These are phyloP conservation scores for Saccostrea cuccullata DNA, from an alignment of 1,140 invertebrate species.

Conservation along the genomic window DNA sequence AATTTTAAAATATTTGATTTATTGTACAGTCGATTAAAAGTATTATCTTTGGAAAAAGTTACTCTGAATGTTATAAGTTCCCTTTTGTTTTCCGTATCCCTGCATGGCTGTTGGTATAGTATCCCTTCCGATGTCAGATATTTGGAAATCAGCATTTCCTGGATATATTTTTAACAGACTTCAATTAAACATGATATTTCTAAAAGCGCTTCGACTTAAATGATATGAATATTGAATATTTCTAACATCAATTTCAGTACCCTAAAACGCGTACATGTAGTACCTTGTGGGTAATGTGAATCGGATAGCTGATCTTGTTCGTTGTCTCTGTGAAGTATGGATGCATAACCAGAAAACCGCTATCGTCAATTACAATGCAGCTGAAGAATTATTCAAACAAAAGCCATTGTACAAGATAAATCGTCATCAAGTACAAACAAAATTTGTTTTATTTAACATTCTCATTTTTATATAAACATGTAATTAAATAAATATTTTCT, in stretches of 20 bases:
- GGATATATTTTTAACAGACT: too few relatives aligned
- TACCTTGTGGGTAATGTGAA: constrained; percentile 49
- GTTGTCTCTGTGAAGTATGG: constrained; percentile 46
- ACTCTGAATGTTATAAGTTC: constrained; percentile 50
- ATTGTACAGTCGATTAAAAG: neutral
- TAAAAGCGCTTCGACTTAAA: too few relatives aligned
- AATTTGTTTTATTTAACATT: too few relatives aligned
- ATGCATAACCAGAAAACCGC: constrained; percentile 56
- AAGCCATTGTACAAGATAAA: neutral
- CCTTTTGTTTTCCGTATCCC: constrained; percentile 44
- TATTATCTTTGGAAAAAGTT: neutral
- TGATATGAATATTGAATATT: neutral
- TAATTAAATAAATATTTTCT: too few relatives aligned
- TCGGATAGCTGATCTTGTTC: neutral
- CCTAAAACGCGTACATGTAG: neutral
- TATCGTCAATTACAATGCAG: constrained; percentile 55
- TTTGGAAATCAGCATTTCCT: constrained; percentile 41
- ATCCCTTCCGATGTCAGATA: neutral
- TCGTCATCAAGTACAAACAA: too few relatives aligned
- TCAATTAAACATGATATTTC: too few relatives aligned
- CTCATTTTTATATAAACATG: too few relatives aligned
- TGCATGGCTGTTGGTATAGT: constrained; percentile 35
- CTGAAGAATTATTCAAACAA: constrained; percentile 38
- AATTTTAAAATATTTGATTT: neutral
- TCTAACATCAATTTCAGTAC: neutral